Conservation (phyloP, 2,113 vertebrate genomes). For the Otus sunia region DNA sequence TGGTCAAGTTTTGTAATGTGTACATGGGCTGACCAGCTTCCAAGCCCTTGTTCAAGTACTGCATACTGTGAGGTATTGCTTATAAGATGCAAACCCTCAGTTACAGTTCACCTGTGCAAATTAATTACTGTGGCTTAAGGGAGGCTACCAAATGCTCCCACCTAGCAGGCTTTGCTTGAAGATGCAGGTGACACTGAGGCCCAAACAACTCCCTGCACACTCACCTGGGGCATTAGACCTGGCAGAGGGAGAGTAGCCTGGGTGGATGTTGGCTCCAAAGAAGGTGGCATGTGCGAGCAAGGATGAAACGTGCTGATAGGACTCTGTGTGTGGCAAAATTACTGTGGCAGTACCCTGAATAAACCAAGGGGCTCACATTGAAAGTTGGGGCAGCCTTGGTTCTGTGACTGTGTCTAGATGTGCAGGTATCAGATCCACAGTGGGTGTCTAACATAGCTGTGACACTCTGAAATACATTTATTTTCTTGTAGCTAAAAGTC, state of each 20-base stretch:
- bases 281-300: neutral
- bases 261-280: neutral
- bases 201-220: neutral
- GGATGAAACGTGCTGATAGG: neutral
- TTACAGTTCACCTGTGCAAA: fast-evolving
- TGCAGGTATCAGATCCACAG: too few species aligned
- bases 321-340: fast-evolving
- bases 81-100: neutral
- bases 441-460: neutral
- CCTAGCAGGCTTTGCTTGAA: neutral
- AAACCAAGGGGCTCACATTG: neutral
- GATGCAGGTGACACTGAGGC: neutral
- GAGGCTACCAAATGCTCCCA: fast-evolving
- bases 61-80: neutral
- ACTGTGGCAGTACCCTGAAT: neutral
- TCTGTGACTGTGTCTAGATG: neutral
- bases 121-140: neutral
- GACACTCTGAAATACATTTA: neutral
- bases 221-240: neutral
- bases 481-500: neutral
- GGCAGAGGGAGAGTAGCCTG: neutral
- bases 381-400: neutral
- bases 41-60: neutral
- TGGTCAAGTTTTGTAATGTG: neutral
- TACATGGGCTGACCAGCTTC: neutral